These are phyloP conservation scores for Drosophila antonietae DNA, from an alignment of 2,888 invertebrate genomes.

Conservation along the genomic window DNA sequence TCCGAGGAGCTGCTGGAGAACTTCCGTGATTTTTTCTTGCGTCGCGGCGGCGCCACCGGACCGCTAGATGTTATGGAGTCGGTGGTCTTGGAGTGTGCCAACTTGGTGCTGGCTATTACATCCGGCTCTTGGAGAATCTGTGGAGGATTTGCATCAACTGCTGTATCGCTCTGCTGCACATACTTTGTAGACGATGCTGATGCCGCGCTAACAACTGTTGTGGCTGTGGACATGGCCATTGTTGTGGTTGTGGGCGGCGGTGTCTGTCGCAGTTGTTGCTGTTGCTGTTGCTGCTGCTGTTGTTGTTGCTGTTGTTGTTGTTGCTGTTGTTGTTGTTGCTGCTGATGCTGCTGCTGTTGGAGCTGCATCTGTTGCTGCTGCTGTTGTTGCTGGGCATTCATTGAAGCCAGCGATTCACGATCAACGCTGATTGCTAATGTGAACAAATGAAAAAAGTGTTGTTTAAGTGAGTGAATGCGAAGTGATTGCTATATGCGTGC, in stretches of 20 bases:
- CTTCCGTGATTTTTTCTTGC: conserved; percentile 88
- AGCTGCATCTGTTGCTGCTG: too few relatives aligned
- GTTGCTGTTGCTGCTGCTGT: conserved; percentile 15
- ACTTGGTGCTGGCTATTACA: conserved; percentile 96
- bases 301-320: conserved; percentile 38
- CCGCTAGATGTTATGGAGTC: conserved; percentile 84
- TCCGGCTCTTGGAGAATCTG: conserved; percentile 90
- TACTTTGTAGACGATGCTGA: conserved; percentile 29
- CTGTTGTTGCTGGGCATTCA: conserved; percentile 68
- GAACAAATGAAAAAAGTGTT: background rate
- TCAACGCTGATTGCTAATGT: conserved; percentile 82
- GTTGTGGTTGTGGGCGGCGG: conserved; percentile 37
- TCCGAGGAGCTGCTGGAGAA: conserved; percentile 83
- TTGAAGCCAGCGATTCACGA: conserved; percentile 82
- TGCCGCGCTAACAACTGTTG: conserved; percentile 38
- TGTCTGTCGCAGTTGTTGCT: conserved; percentile 56
- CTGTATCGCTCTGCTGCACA: background rate
- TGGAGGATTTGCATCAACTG: conserved; percentile 26
- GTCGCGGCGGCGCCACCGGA: conserved; percentile 92
- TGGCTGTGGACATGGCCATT: conserved; percentile 29
- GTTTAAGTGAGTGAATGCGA: conserved; percentile 14
- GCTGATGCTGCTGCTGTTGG: conserved; percentile 51
- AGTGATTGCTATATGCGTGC: conserved; percentile 34
- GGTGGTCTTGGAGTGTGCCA: conserved; percentile 85
- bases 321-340: conserved; percentile 37